Percentiles rank a stretch among this genome's conserved stretches.
phyloP scores from a whole-genome alignment of 2,888 invertebrate genomes.

The Amiota mariae region DNA sequence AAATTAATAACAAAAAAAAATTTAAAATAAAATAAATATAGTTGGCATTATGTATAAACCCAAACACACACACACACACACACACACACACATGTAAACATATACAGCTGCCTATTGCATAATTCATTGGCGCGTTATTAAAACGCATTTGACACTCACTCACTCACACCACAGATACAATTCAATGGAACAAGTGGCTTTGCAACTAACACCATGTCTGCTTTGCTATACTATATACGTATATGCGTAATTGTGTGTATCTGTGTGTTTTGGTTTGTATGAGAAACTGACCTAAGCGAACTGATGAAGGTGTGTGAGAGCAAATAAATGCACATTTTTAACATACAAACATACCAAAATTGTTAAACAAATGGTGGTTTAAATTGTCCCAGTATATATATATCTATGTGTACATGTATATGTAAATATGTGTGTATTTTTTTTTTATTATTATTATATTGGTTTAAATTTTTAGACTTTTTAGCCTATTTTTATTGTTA shows the following conservation, averaged over 20 bases:
- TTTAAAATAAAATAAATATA: constrained; percentile 47
- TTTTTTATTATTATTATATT: constrained; percentile 59
- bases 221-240: too few relatives aligned
- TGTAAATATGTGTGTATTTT: constrained; percentile 55
- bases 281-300: constrained; percentile 22
- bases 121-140: constrained; percentile 51
- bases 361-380: constrained; percentile 63
- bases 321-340: constrained; percentile 13
- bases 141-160: constrained; percentile 8
- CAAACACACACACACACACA: constrained; percentile 33
- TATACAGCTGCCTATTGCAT: constrained; percentile 49
- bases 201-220: not conserved
- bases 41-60: constrained; percentile 41
- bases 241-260: not conserved
- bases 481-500: constrained; percentile 72
- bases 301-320: not conserved
- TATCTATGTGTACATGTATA: constrained; percentile 39
- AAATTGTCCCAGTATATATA: constrained; percentile 25
- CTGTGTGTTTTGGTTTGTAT: not conserved
- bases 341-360: constrained; percentile 43
- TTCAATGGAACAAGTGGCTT: constrained; percentile 4
- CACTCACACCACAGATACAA: not conserved
- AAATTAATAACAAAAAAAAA: constrained; percentile 44
- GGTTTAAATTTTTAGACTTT: constrained; percentile 63
- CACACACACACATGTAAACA: constrained; percentile 54